These are phyloP conservation scores for Troides aeacus DNA, from an alignment of 2,888 invertebrate species.

Conservation along the genomic window DNA sequence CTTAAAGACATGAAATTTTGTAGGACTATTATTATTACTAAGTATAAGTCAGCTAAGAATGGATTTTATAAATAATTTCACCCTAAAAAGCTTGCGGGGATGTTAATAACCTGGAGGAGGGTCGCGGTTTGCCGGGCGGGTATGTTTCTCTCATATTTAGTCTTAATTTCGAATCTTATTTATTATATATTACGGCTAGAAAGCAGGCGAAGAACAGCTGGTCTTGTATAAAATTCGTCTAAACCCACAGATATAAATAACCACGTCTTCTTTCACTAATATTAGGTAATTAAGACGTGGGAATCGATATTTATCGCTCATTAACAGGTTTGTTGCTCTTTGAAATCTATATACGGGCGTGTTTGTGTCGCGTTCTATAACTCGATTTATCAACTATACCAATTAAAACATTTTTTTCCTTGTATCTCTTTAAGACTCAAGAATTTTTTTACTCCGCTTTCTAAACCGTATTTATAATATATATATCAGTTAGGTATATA, in stretches of 20 bases:
- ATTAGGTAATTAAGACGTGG: constrained; percentile 47
- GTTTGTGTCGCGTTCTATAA: constrained; percentile 16
- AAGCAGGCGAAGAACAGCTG: background rate
- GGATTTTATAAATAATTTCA: too few species aligned
- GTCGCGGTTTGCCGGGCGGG: too few species aligned
- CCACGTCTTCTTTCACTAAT: constrained; percentile 50
- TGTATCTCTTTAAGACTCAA: constrained; percentile 28
- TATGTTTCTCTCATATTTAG: too few species aligned
- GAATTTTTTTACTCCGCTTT: background rate
- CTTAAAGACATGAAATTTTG: too few species aligned
- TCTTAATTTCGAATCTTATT: too few species aligned
- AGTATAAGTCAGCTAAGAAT: too few species aligned
- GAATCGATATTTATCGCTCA: constrained; percentile 55
- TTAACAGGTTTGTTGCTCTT: constrained; percentile 60
- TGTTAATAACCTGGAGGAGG: too few species aligned
- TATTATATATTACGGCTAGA: too few species aligned
- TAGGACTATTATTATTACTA: too few species aligned
- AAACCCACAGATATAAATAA: constrained; percentile 44
- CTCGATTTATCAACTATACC: constrained; percentile 49
- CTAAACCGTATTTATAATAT: background rate
- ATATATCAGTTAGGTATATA: background rate
- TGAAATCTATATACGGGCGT: constrained; percentile 20
- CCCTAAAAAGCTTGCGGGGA: too few species aligned
- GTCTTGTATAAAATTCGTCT: background rate
- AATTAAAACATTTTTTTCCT: constrained; percentile 67